phyloP scores from a whole-genome alignment of 2,113 vertebrate species.

The Progne subis region DNA sequence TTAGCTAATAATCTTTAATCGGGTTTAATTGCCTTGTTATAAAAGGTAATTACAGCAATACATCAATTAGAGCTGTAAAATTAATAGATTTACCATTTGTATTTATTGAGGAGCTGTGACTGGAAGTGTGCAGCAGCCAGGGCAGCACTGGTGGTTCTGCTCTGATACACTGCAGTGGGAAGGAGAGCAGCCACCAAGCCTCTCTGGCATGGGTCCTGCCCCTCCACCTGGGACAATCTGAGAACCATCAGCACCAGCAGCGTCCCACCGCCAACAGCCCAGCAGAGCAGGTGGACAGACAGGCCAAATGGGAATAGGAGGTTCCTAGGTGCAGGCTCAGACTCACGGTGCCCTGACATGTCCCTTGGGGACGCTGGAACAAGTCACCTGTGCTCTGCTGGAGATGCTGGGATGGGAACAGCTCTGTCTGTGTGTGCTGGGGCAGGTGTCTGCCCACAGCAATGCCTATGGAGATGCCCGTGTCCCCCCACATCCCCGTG shows the following conservation, averaged over 20 bases:
- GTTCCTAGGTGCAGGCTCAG: not conserved
- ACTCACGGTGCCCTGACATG: rapidly evolving
- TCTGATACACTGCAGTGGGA: not conserved
- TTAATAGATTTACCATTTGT: constrained; percentile 50
- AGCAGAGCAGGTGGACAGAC: not conserved
- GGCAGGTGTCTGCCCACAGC: not conserved
- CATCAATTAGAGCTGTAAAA: constrained; percentile 63
- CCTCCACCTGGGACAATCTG: not conserved
- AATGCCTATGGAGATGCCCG: rapidly evolving
- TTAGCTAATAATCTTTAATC: constrained; percentile 63
- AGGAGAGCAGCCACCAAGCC: rapidly evolving
- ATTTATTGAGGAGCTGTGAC: not conserved
- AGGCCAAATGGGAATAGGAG: not conserved
- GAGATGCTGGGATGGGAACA: not conserved
- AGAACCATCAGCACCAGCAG: not conserved
- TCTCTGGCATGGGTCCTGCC: not conserved
- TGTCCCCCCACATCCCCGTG: rapidly evolving
- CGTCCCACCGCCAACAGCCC: not conserved
- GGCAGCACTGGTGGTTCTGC: not conserved
- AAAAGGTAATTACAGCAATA: constrained; percentile 58
- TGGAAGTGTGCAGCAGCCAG: not conserved
- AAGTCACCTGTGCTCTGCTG: not conserved
- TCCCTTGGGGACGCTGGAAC: not conserved
- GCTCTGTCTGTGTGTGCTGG: not conserved
- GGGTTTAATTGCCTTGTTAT: constrained; percentile 62